Evolutionary conservation across 1,140 invertebrate genomes (phyloP).

Genomic region (Diabrotica undecimpunctata): DNA sequence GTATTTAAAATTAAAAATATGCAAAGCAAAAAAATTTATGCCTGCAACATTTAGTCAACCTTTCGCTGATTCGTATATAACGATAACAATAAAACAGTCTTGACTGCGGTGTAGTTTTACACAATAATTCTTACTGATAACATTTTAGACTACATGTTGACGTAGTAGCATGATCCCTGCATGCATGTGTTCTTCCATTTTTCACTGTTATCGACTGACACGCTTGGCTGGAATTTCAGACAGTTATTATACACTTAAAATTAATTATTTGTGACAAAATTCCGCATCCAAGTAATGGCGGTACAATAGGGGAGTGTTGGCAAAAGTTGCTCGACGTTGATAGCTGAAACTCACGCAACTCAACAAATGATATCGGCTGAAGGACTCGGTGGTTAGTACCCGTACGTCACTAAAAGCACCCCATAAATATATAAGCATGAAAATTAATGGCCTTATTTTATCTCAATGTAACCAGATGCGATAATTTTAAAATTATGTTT

Average conservation of each 20-base stretch:
- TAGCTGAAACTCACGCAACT: slow-evolving; percentile 17
- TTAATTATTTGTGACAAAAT: slow-evolving; percentile 22
- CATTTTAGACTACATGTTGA: too few species aligned
- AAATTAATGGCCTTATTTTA: slow-evolving; percentile 19
- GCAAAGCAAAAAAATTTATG: too few species aligned
- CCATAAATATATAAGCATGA: slow-evolving; percentile 16
- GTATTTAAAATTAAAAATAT: too few species aligned
- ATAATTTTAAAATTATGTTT: slow-evolving; percentile 12
- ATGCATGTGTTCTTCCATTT: slow-evolving; percentile 11
- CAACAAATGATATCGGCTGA: slow-evolving; percentile 14
- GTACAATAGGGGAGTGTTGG: slow-evolving; percentile 7
- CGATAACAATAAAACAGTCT: too few species aligned
- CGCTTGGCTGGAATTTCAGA: slow-evolving; percentile 17
- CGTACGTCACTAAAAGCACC: slow-evolving; percentile 14
- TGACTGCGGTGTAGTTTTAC: too few species aligned
- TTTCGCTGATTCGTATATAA: too few species aligned
- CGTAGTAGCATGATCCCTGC: not conserved
- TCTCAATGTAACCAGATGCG: slow-evolving; percentile 7
- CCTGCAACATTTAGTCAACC: too few species aligned
- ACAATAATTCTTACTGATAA: too few species aligned
- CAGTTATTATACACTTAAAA: slow-evolving; percentile 14
- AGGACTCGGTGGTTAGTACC: slow-evolving; percentile 15
- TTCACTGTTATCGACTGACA: slow-evolving; percentile 18
- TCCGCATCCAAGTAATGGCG: slow-evolving; percentile 10
- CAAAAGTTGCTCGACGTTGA: slow-evolving; percentile 13